phyloP scores from a whole-genome alignment of 2,113 vertebrate genomes.

The Scolopax mira region DNA sequence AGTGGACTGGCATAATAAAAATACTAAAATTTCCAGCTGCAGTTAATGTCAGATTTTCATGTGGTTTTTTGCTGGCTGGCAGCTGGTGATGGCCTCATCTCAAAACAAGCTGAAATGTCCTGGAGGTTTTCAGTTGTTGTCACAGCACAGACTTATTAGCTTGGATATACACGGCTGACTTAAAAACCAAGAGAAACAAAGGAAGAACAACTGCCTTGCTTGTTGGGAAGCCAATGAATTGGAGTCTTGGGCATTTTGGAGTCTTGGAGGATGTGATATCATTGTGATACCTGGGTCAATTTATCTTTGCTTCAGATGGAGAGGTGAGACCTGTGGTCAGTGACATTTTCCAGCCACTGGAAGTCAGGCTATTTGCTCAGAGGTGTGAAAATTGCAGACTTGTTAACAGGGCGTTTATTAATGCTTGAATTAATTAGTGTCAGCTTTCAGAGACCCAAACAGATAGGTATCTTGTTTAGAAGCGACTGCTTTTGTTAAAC shows the following conservation, averaged over 20 bases:
- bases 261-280: too few species aligned
- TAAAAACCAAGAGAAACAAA: background rate
- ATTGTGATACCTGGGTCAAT: background rate
- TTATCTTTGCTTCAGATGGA: background rate
- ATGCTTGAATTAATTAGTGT: background rate
- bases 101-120: background rate
- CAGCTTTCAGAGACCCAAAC: background rate
- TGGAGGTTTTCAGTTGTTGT: background rate
- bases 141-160: background rate
- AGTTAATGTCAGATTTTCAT: background rate
- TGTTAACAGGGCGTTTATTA: background rate
- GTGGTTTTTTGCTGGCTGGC: background rate
- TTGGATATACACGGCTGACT: background rate
- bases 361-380: background rate
- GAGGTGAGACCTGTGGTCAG: background rate
- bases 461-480: background rate
- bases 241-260: background rate
- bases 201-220: background rate
- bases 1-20: background rate
- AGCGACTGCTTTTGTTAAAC: background rate
- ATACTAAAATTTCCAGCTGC: conserved; percentile 28
- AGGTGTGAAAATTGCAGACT: background rate
- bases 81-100: background rate
- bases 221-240: background rate
- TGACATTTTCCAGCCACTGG: background rate